phyloP scores from a whole-genome alignment of 2,797 vertebrate species.

The Poeciliopsis infans region DNA sequence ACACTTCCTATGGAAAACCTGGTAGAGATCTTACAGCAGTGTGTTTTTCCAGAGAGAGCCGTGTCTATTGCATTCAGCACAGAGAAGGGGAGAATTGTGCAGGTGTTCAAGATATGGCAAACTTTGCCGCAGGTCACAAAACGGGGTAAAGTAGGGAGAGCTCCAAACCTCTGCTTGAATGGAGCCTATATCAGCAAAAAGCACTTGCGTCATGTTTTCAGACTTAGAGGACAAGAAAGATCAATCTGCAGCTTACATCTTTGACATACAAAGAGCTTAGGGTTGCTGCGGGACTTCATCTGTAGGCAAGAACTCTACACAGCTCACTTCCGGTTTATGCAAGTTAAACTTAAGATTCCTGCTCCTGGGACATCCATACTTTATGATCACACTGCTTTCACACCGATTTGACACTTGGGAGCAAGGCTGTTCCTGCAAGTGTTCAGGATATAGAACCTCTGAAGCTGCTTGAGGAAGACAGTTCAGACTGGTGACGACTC shows the following conservation, averaged over 20 bases:
- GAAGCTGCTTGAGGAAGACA: background rate
- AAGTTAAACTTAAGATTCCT: background rate
- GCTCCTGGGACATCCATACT: background rate
- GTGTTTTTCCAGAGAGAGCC: background rate
- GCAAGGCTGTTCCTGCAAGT: background rate
- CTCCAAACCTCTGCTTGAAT: constrained; percentile 1
- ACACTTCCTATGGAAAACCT: background rate
- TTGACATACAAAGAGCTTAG: background rate
- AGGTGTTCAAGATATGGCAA: background rate
- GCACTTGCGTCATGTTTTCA: background rate
- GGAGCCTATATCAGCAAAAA: background rate
- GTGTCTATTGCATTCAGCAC: background rate
- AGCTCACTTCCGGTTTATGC: background rate
- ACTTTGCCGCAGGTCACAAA: background rate
- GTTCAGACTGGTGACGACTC: background rate
- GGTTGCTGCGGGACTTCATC: background rate
- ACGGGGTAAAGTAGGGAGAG: background rate
- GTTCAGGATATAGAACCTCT: background rate
- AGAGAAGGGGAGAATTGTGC: background rate
- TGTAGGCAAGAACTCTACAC: background rate
- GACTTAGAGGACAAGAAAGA: background rate
- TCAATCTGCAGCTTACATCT: constrained; percentile 7
- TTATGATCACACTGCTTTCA: background rate
- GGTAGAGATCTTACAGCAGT: background rate
- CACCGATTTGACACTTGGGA: background rate